Conservation (phyloP, 2,797 vertebrate species). For the Hyperoplus lanceolatus region DNA sequence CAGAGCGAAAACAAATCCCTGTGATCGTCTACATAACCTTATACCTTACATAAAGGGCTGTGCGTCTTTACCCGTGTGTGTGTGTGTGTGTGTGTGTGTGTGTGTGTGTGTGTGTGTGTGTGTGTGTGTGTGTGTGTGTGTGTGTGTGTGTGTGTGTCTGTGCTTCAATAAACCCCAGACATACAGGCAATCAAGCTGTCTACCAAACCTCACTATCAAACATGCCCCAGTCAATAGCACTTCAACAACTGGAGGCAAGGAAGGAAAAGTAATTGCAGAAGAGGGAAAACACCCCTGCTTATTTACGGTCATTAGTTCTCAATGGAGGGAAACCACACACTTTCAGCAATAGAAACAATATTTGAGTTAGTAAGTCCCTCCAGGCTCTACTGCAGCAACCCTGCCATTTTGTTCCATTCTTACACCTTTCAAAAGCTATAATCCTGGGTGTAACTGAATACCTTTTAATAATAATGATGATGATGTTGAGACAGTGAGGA, state of each 20-base stretch:
- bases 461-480: constrained; percentile 16
- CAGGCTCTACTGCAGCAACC: constrained; percentile 17
- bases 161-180: constrained; percentile 31
- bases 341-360: constrained; percentile 30
- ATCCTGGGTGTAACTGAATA: constrained; percentile 25
- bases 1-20: constrained; percentile 37
- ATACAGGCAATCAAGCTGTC: constrained; percentile 52
- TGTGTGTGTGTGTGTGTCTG: constrained; percentile 3
- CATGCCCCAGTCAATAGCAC: constrained; percentile 3
- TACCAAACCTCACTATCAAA: constrained; percentile 40
- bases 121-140: neutral
- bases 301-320: constrained; percentile 69
- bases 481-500: constrained; percentile 41
- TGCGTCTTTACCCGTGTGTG: neutral
- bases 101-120: constrained; percentile 2
- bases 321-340: constrained; percentile 55
- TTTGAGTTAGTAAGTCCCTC: constrained; percentile 52
- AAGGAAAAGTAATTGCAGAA: constrained; percentile 63
- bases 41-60: constrained; percentile 15
- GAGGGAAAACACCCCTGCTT: constrained; percentile 59
- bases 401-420: constrained; percentile 50
- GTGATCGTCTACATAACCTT: constrained; percentile 33
- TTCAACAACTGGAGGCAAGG: constrained; percentile 54
- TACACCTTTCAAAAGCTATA: constrained; percentile 29
- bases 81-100: constrained; percentile 3